These are phyloP conservation scores for Trididemnum nubilum DNA, from an alignment of 23 tunicate species.

Conservation along the genomic window DNA sequence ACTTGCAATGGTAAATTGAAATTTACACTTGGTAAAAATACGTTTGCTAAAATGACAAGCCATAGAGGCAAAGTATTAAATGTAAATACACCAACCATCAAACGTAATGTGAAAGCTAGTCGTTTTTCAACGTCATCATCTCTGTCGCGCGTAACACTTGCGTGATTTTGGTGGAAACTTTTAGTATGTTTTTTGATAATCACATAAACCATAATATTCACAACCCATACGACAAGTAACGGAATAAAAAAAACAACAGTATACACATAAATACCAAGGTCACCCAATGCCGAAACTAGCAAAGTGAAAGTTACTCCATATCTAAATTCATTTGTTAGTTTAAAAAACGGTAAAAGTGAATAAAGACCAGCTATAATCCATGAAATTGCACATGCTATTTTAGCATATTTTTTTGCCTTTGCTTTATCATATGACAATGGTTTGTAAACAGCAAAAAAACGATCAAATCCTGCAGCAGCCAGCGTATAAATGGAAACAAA, in stretches of 20 bases:
- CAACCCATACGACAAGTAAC: slow-evolving; percentile 61
- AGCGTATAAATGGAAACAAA: slow-evolving; percentile 73
- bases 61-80: slow-evolving; percentile 46
- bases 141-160: background rate
- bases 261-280: slow-evolving; percentile 29
- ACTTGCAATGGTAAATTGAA: background rate
- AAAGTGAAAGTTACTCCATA: slow-evolving; percentile 48
- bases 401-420: slow-evolving; percentile 57
- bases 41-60: slow-evolving; percentile 13
- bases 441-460: slow-evolving; percentile 63
- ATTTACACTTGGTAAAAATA: slow-evolving; percentile 9
- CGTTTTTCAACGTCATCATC: slow-evolving; percentile 38
- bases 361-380: slow-evolving; percentile 54
- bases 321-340: slow-evolving; percentile 23
- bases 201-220: slow-evolving; percentile 38
- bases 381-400: slow-evolving; percentile 10
- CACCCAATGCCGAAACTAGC: slow-evolving; percentile 18
- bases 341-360: slow-evolving; percentile 50
- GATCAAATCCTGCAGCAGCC: slow-evolving; percentile 70
- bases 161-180: slow-evolving; percentile 3
- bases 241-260: slow-evolving; percentile 54
- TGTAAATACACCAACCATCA: slow-evolving; percentile 85
- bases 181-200: slow-evolving; percentile 44
- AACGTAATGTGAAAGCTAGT: slow-evolving; percentile 56
- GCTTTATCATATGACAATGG: slow-evolving; percentile 60